Evolutionary conservation across 2,797 vertebrate species (phyloP), one percentile per base, ranked within the genome.

Genomic region (Streptopelia turtur): DNA sequence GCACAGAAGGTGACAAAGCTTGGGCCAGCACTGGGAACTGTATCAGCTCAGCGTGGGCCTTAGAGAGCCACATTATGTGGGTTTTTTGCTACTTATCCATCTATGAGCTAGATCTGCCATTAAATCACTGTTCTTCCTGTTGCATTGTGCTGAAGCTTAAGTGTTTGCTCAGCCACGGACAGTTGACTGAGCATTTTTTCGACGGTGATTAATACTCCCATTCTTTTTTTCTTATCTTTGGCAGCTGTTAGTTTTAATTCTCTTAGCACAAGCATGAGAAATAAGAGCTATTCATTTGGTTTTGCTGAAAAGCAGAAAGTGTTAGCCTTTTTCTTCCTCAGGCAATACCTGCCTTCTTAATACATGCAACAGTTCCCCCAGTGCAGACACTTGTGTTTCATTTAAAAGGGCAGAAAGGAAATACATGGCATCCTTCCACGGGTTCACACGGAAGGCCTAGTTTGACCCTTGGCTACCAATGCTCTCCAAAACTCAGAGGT

Each of bases 341-440:
- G 60, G 24, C 33, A 53, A 37, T 17, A 71, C 13, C 13, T 63
- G 43, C 37, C 24, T 41, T 24, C 31, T 47, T 39, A 53, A 43
- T 3, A 13, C 1, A 2, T 59, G 15, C 43, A 95, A 45, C 30
- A n/a, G 24, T 49, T 13, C 15, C 11, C 9, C 27, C 0, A 0
- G 16, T 27, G 45, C n/a, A 75, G 15, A 23, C 10, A 33, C 13
- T 35, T 8, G 10, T 13, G 22, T 25, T 89, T 57, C 52, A 11
- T 35, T 77, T 33, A 57, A 75, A 31, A 57, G 11, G 23, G 22
- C 22, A 53, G 52, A 72, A 75, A 70, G 52, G 47, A 92, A 71
- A 50, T 6, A 22, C 30, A 9, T 2, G 8, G 24, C 21, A 72
- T 33, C 25, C 28, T 72, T 74, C 21, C 18, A 22, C 1, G 3